phyloP scores from a whole-genome alignment of 2,797 vertebrate species.

The Chiroxiphia lanceolata region DNA sequence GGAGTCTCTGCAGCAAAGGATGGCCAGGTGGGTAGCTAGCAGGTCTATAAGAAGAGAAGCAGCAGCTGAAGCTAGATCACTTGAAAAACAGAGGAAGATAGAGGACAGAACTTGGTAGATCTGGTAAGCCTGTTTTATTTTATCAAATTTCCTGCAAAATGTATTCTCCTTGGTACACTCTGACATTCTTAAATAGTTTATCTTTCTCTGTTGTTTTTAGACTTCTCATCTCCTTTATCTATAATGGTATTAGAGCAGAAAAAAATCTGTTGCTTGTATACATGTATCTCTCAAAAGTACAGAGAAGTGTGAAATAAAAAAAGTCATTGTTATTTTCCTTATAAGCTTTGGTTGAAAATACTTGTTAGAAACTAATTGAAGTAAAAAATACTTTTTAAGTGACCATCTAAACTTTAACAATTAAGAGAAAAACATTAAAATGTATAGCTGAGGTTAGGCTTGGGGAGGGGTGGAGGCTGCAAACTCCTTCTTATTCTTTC shows the following conservation, averaged over 20 bases:
- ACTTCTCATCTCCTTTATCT: background rate
- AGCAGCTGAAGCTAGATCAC: background rate
- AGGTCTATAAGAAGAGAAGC: background rate
- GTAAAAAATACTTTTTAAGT: background rate
- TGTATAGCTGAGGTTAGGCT: background rate
- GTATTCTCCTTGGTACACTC: rapidly evolving
- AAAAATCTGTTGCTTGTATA: background rate
- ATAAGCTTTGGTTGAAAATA: background rate
- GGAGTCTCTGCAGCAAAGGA: background rate
- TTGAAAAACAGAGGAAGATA: background rate
- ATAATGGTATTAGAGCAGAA: background rate
- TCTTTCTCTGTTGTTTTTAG: background rate
- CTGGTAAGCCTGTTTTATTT: background rate
- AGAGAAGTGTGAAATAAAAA: background rate
- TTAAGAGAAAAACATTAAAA: background rate
- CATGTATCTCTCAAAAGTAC: background rate
- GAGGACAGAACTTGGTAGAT: rapidly evolving
- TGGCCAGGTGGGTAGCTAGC: background rate
- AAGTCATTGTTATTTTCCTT: background rate
- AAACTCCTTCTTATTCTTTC: background rate
- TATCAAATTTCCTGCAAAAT: background rate
- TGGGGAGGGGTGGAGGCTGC: background rate
- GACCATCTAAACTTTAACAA: background rate
- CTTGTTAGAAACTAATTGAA: background rate
- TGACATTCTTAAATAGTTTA: background rate